phyloP scores from a whole-genome alignment of 2,113 vertebrate species.

The Cynocephalus volans region DNA sequence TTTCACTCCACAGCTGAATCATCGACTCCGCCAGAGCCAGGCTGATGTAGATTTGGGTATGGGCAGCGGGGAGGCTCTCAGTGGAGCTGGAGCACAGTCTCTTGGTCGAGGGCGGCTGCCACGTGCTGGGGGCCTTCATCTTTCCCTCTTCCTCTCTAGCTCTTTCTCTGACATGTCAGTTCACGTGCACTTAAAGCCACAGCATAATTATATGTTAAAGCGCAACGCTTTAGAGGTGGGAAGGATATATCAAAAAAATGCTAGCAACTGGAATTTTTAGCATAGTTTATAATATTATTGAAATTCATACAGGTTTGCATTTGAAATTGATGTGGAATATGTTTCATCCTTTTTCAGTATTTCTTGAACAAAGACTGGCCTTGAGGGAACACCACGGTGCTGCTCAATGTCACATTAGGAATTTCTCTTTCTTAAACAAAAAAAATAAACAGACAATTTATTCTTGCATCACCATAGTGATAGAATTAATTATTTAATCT shows the following conservation, averaged over 20 bases:
- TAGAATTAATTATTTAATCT: conserved; percentile 29
- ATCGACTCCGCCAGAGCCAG: neutral
- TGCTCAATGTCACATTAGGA: neutral
- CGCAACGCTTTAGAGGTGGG: neutral
- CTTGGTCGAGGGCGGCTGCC: too few species aligned
- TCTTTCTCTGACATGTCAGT: neutral
- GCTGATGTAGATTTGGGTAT: neutral
- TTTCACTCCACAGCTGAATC: neutral
- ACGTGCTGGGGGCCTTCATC: neutral
- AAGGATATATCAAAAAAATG: neutral
- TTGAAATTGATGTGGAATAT: neutral
- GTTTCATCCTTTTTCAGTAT: neutral
- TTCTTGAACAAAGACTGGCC: neutral
- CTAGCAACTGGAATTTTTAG: neutral
- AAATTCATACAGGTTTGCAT: neutral
- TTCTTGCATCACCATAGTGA: neutral
- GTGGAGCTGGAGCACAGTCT: neutral
- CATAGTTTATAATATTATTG: neutral
- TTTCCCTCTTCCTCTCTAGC: neutral
- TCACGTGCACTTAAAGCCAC: neutral
- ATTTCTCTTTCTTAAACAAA: neutral
- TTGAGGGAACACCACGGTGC: neutral
- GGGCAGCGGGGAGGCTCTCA: neutral
- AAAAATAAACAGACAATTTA: neutral
- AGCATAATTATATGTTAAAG: neutral